Percentiles rank a stretch among this genome's conserved stretches.
Evolutionary conservation across 2,888 invertebrate genomes (phyloP).

Genomic region (Drosophila phalerata): DNA sequence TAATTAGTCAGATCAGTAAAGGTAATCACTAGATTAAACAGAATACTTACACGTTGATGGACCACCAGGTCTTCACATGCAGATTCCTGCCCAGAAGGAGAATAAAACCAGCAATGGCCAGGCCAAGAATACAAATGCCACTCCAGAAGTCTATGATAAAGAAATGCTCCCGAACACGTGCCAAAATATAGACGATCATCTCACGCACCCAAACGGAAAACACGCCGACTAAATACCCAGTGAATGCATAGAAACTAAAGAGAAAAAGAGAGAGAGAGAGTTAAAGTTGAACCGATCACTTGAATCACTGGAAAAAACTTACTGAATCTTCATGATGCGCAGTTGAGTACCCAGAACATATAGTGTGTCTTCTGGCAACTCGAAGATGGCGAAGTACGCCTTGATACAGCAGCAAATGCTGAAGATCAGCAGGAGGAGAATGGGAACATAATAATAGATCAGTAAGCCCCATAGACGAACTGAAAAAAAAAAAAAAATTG

Average conservation of each 20-base stretch:
- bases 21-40: background rate
- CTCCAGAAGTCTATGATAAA: slow-evolving; percentile 82
- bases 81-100: slow-evolving; percentile 76
- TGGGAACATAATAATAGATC: slow-evolving; percentile 75
- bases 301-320: slow-evolving; percentile 11
- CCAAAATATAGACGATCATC: slow-evolving; percentile 75
- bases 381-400: slow-evolving; percentile 70
- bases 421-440: slow-evolving; percentile 64
- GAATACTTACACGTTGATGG: slow-evolving; percentile 74
- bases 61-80: slow-evolving; percentile 78
- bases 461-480: slow-evolving; percentile 81
- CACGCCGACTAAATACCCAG: slow-evolving; percentile 70
- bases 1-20: no score
- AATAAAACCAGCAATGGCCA: slow-evolving; percentile 76
- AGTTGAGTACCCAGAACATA: slow-evolving; percentile 71
- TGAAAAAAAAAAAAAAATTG: slow-evolving; percentile 4
- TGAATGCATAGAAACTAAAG: slow-evolving; percentile 73
- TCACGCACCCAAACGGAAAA: slow-evolving; percentile 78
- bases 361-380: slow-evolving; percentile 65
- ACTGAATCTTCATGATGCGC: slow-evolving; percentile 74
- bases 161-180: slow-evolving; percentile 73
- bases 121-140: slow-evolving; percentile 73
- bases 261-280: background rate
- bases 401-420: slow-evolving; percentile 68
- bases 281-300: background rate